Evolutionary conservation across 2,113 vertebrate species (phyloP), one percentile per base, ranked within the genome.

Genomic region (Otus sunia): DNA sequence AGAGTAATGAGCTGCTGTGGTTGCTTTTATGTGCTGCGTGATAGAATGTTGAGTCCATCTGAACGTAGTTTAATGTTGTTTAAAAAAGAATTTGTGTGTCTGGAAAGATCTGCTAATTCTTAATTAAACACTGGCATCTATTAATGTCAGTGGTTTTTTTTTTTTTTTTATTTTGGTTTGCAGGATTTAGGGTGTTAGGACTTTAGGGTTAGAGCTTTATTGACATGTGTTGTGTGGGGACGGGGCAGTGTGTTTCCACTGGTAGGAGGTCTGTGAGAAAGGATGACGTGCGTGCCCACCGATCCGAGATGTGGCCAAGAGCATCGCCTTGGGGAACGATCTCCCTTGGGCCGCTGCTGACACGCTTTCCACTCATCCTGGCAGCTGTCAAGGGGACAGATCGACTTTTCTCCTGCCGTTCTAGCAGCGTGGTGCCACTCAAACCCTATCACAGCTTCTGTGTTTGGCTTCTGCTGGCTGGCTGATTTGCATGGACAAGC

Each of bases 241-340:
- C 45, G 67, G 19, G 50, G n/a, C 32, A 34, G 58, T 1, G 0
- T 4, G 25, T 75, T 25, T 59, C 11, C 8, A 0, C 19, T 7
- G 49, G 19, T 12, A 15, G 62, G 29, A 72, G 72, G 12, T 55
- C 30, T 59, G 22, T 43, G 85, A 77, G 84, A 45, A 66, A 73
- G 60, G 39, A n/a, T 27, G 56, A 27, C 0, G 1, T 34, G 30
- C 0, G 1, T 34, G n/a, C 23, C 20, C 47, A 7, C 8, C 2
- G 1, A 3, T 18, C 14, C 0, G 34, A 17, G 43, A 25, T 12
- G 32, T 47, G 56, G 36, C 53, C 36, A 26, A 23, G 41, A 62
- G 53, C 15, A 5, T 25, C 21, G 39, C 41, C 39, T 25, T 34
- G 45, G 34, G 85, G 34, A 23, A 22, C 15, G n/a, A 27, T 52